A percentile compares a stretch with the other conserved stretches of the same genome.
Conservation (phyloP, 2,113 vertebrate genomes). For the Centrocercus urophasianus region DNA sequence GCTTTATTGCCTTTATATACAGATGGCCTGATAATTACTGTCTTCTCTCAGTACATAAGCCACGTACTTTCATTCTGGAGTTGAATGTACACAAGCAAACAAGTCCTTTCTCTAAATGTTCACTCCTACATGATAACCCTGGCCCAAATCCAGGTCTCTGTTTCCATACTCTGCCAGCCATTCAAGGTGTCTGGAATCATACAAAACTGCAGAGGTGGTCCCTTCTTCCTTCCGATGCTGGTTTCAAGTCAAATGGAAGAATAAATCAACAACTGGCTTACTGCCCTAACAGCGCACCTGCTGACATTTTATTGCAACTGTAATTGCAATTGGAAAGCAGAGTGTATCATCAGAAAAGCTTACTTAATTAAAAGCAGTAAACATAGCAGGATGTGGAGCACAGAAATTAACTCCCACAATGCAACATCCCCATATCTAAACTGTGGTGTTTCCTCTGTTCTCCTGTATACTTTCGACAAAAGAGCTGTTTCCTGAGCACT, state of each 20-base stretch:
- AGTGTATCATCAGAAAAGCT: conserved; percentile 17
- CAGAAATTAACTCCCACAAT: background rate
- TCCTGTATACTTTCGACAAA: background rate
- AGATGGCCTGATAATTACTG: background rate
- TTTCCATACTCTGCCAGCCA: background rate
- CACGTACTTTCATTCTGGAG: rapidly evolving
- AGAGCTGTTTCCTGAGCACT: background rate
- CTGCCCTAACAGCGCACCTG: conserved; percentile 21
- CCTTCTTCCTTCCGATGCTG: background rate
- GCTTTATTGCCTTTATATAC: background rate
- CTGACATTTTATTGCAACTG: conserved; percentile 40
- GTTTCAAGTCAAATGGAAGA: conserved; percentile 31
- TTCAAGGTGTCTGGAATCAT: background rate
- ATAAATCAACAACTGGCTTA: conserved; percentile 13
- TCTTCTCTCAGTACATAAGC: background rate
- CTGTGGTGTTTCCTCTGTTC: background rate
- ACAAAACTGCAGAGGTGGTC: background rate
- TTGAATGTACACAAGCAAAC: background rate
- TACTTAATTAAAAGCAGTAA: conserved; percentile 57
- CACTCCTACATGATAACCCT: background rate
- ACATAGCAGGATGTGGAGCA: background rate
- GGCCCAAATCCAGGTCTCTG: background rate
- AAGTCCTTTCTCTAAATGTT: background rate
- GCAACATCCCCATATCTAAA: background rate
- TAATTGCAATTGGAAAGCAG: conserved; percentile 31